phyloP scores from a whole-genome alignment of 1,140 invertebrate genomes.

The Ladona fulva region DNA sequence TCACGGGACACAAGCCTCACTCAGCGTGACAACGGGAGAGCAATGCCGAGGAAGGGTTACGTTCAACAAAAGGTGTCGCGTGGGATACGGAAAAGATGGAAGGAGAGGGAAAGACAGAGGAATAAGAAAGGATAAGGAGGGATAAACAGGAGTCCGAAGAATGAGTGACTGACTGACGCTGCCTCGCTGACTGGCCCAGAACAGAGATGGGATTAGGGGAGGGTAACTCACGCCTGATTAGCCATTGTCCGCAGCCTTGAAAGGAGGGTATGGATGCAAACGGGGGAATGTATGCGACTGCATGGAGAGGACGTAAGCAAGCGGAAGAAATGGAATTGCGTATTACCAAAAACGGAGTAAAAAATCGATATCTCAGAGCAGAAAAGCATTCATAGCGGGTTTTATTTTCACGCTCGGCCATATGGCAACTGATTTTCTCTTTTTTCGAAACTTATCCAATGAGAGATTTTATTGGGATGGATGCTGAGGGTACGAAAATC shows the following conservation, averaged over 20 bases:
- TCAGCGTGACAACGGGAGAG: background rate
- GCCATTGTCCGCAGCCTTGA: background rate
- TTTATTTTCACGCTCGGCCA: too few relatives aligned
- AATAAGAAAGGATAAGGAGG: background rate
- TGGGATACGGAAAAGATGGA: background rate
- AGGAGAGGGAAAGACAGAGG: background rate
- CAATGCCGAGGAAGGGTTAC: background rate
- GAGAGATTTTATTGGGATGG: too few relatives aligned
- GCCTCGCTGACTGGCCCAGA: background rate
- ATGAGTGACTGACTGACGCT: background rate
- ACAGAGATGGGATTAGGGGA: background rate
- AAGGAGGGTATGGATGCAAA: background rate
- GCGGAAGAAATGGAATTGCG: too few relatives aligned
- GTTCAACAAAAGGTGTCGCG: background rate
- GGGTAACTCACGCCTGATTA: constrained; percentile 2
- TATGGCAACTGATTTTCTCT: too few relatives aligned
- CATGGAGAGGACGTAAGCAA: too few relatives aligned
- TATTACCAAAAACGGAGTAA: too few relatives aligned
- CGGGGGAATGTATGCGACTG: background rate
- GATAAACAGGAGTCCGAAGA: background rate
- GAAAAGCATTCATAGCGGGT: too few relatives aligned
- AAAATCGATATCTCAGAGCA: too few relatives aligned
- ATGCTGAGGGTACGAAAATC: too few relatives aligned
- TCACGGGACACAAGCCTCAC: background rate
- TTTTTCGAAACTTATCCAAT: too few relatives aligned